These are phyloP conservation scores for Syrista parreyssii DNA, from an alignment of 2,888 invertebrate genomes.

Conservation along the genomic window DNA sequence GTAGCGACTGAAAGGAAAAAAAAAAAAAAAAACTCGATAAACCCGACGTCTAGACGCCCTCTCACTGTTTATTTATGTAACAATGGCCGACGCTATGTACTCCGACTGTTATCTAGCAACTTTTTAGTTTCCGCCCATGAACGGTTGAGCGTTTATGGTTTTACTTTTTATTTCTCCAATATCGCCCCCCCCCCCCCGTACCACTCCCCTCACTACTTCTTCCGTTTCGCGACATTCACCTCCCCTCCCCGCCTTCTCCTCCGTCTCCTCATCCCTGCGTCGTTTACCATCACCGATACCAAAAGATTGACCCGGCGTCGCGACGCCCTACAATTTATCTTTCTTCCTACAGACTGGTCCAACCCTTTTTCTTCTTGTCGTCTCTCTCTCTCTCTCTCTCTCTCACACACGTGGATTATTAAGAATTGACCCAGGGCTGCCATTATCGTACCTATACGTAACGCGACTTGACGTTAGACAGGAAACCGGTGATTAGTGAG, in stretches of 20 bases:
- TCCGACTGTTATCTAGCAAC: background rate
- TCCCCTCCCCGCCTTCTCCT: background rate
- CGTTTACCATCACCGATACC: background rate
- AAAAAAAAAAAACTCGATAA: slow-evolving; percentile 37
- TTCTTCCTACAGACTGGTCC: background rate
- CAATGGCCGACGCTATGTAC: slow-evolving; percentile 21
- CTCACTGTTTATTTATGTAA: slow-evolving; percentile 42
- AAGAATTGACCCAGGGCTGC: background rate
- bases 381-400: too few species aligned
- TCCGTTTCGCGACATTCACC: background rate
- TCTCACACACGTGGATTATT: background rate
- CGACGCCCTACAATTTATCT: background rate
- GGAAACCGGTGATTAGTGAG: background rate
- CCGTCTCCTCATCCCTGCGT: background rate
- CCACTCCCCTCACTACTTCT: background rate
- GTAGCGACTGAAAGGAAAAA: too few species aligned
- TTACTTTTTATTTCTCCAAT: background rate
- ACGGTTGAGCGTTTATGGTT: background rate
- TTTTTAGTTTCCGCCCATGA: background rate
- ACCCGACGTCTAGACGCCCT: slow-evolving; percentile 41
- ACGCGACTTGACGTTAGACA: background rate
- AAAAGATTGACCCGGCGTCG: background rate
- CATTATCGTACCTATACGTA: background rate
- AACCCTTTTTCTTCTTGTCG: too few species aligned
- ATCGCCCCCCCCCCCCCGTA: background rate